Evolutionary conservation across 2,113 vertebrate species (phyloP).

Genomic region (Cranoglanis bouderius): DNA sequence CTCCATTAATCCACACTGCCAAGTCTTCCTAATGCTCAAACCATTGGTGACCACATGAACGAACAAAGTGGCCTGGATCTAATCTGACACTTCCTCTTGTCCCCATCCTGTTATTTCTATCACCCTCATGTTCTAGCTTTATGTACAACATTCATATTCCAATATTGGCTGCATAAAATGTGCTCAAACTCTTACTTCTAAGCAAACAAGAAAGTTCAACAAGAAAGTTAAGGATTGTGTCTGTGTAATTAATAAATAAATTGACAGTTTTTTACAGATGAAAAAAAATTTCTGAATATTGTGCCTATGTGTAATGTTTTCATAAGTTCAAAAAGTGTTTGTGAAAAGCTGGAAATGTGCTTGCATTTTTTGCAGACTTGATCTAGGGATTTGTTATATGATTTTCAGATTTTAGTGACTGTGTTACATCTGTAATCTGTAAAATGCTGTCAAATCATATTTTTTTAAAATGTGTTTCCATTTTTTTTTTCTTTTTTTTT

Average conservation of each 20-base stretch:
- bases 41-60: not conserved
- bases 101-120: not conserved
- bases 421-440: not conserved
- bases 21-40: not conserved
- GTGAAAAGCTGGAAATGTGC: not conserved
- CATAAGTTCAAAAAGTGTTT: not conserved
- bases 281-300: not conserved
- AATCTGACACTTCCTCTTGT: not conserved
- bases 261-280: not conserved
- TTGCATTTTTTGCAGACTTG: not conserved
- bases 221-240: not conserved
- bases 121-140: not conserved
- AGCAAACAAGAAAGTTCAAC: not conserved
- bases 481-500: not conserved
- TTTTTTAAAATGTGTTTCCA: not conserved
- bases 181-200: not conserved
- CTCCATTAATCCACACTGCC: not conserved
- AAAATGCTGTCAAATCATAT: not conserved
- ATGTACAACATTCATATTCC: not conserved
- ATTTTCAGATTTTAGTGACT: not conserved
- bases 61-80: not conserved
- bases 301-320: not conserved
- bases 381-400: not conserved
- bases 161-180: not conserved
- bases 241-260: not conserved